Evolutionary conservation across 2,113 vertebrate species (phyloP).

Genomic region (Cheilinus undulatus): DNA sequence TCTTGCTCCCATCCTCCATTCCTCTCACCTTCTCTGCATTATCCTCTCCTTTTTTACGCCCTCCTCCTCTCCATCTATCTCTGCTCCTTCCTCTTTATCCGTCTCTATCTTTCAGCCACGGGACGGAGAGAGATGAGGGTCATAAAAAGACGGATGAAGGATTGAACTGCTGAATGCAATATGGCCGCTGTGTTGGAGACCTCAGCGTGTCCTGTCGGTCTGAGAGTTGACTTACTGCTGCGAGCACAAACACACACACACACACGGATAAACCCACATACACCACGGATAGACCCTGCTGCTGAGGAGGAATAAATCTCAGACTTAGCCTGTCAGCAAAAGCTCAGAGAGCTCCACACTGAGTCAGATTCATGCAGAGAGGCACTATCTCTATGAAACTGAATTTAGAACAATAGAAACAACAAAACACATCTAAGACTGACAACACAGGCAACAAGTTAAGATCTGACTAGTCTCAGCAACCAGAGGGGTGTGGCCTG

Average conservation of each 20-base stretch:
- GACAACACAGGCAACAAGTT: no score
- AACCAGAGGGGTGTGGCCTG: no score
- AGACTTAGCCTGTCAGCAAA: conserved; percentile 36
- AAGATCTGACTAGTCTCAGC: no score
- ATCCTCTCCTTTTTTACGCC: conserved; percentile 11
- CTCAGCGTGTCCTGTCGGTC: conserved; percentile 36
- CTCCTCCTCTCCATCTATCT: not conserved
- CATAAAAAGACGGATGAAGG: conserved; percentile 49
- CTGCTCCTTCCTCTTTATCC: conserved; percentile 10
- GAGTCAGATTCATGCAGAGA: not conserved
- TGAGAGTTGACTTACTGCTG: conserved; percentile 50
- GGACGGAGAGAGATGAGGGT: conserved; percentile 38
- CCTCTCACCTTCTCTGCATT: conserved; percentile 23
- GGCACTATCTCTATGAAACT: no score
- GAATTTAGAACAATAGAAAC: no score
- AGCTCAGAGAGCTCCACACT: conserved; percentile 21
- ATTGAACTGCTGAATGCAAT: conserved; percentile 34
- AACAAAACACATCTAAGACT: not conserved
- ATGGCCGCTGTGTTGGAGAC: conserved; percentile 50
- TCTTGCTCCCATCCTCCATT: conserved; percentile 41
- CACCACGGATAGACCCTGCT: conserved; percentile 11
- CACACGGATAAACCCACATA: conserved; percentile 7
- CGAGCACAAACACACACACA: conserved; percentile 12
- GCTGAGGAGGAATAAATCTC: conserved; percentile 57
- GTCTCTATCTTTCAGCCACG: conserved; percentile 18